These are phyloP conservation scores for Drosophila parthenogenetica DNA, from an alignment of 2,888 invertebrate genomes.

Conservation along the genomic window DNA sequence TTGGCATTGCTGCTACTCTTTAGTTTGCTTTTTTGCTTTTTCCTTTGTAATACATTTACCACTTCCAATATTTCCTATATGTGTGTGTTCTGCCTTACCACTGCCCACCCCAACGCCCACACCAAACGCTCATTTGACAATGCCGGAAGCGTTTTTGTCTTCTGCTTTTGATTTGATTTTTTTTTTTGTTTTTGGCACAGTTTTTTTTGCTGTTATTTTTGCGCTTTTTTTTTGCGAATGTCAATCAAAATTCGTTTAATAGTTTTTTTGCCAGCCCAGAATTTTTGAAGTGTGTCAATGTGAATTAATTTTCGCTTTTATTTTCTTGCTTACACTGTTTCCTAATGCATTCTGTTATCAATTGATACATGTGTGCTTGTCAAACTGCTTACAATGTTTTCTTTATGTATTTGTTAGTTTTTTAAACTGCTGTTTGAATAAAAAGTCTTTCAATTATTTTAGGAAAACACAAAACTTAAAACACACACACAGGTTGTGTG, in stretches of 20 bases:
- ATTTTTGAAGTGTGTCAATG: constrained; percentile 19
- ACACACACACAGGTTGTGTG: not conserved
- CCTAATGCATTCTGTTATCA: constrained; percentile 12
- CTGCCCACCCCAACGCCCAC: not conserved
- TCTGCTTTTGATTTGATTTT: not conserved
- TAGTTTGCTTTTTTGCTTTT: constrained; percentile 10
- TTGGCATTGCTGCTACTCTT: constrained; percentile 18
- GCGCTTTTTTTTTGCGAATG: constrained; percentile 3
- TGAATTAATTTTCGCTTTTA: constrained; percentile 23
- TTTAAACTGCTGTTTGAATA: constrained; percentile 27
- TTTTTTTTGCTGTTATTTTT: not conserved
- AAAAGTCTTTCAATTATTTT: constrained; percentile 35
- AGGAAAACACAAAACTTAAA: not conserved
- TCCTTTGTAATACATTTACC: constrained; percentile 45
- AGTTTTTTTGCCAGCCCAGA: not conserved
- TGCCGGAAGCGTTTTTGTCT: not conserved
- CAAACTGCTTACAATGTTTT: not conserved
- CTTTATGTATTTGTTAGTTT: not conserved
- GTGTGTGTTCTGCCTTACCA: constrained; percentile 3
- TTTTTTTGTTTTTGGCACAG: too few relatives aligned
- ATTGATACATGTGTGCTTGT: constrained; percentile 9
- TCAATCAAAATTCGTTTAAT: constrained; percentile 13
- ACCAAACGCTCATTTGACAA: constrained; percentile 4
- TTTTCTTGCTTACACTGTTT: not conserved
- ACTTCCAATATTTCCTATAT: not conserved